Base-by-base conservation (phyloP, 2,888 invertebrate genomes). In the Drosophila prostipennis region DNA sequence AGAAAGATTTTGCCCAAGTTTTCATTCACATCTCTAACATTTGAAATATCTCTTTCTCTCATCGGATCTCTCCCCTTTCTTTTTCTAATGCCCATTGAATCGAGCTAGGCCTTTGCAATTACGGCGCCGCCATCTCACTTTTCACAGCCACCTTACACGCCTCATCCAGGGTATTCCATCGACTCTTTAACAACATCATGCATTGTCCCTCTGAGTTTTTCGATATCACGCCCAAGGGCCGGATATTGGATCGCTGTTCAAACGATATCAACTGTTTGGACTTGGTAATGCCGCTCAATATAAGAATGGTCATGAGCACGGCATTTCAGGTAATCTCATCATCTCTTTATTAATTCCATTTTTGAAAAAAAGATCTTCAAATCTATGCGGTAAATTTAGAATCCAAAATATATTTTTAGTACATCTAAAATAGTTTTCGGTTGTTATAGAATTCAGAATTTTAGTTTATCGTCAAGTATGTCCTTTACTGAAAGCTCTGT, bases 171-270 rank as follows among this genome's bases (percentile, higher is more conserved):
- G 75, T 91, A 43, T 91, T 90, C 70, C 82, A 79, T 64, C 76
- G 82, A 52, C 91, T 95, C 83, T 92, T 94, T 77, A 79, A 90
- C 67, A 92, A 92, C 85, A 90, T 94, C 78, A 89, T 95, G 78
- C 92, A 92, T 78, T 93, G 93, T 76, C 94, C 94, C 67, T 93
- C 94, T 90, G 91, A 91, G 74, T 93, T 94, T 91, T 95, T 94
- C 91, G 94, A 95, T 90, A 94, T 93, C 48, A 95, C 94, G 77
- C 95, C 95, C 23, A 90, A 93, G 80, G 95, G 95, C 79, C 93
- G 95, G 69, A 93, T 95, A 72, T 90, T 95, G 76, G 94, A 94
- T 91, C 93, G 95, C 81, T 95, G 94, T 89, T 93, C 94, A 74
- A 93, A 92, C 78, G 94, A 94, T 90, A 92, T 94, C 78, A 93